Evolutionary conservation across 2,113 vertebrate species (phyloP).

Genomic region (Rousettus leschenaultii): DNA sequence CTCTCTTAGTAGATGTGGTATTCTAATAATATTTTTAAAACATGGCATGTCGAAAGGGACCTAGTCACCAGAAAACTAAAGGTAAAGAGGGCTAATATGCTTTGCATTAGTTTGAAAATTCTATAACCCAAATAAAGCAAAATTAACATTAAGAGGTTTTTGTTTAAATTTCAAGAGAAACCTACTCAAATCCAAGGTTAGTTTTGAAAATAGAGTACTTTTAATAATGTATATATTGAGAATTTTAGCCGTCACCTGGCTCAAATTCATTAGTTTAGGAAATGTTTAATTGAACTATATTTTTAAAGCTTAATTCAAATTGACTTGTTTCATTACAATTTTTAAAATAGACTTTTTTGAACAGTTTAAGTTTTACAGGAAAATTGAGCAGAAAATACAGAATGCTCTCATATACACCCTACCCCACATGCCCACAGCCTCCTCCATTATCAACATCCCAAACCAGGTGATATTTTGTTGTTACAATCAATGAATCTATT

Average conservation of each 20-base stretch:
- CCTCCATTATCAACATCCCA: background rate
- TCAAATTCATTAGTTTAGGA: background rate
- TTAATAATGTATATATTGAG: background rate
- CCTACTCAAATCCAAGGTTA: background rate
- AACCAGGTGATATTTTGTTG: background rate
- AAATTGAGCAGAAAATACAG: background rate
- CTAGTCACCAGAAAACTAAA: background rate
- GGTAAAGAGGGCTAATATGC: background rate
- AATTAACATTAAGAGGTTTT: background rate
- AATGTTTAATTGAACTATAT: background rate
- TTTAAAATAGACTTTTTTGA: background rate
- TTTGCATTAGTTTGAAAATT: background rate
- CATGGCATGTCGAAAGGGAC: background rate
- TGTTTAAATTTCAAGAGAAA: conserved; percentile 2
- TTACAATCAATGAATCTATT: background rate
- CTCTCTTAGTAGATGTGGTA: background rate
- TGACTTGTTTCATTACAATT: background rate
- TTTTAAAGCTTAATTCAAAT: background rate
- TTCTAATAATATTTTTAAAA: background rate
- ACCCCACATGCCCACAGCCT: background rate
- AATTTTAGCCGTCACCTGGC: background rate
- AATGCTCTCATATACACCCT: background rate
- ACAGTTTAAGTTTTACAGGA: background rate
- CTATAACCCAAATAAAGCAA: background rate
- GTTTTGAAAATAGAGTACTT: background rate